These are phyloP conservation scores for Dendrocincla fuliginosa DNA, from an alignment of 2,797 vertebrate genomes.

Conservation along the genomic window DNA sequence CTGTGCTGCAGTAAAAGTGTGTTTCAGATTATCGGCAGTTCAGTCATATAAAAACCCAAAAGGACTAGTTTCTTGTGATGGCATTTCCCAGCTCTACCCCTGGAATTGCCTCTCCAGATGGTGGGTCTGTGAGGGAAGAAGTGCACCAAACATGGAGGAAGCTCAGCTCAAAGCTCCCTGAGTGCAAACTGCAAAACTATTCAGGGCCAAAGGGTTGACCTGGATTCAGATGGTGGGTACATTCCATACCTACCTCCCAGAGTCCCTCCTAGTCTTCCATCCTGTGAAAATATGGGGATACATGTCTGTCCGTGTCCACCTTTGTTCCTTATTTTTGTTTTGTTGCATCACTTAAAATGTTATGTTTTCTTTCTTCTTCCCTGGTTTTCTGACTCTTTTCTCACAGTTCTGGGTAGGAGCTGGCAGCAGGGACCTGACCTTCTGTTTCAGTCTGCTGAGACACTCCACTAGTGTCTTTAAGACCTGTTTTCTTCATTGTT, in stretches of 20 bases:
- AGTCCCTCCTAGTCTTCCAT: not conserved
- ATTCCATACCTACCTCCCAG: not conserved
- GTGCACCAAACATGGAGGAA: not conserved
- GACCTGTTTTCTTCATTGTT: not conserved
- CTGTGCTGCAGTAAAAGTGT: conserved; percentile 35
- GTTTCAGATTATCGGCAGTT: conserved; percentile 37
- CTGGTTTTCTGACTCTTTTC: not conserved
- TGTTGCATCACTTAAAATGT: not conserved
- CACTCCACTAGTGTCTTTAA: not conserved
- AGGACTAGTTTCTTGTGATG: not conserved
- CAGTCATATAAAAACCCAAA: not conserved
- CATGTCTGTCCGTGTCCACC: fast-evolving
- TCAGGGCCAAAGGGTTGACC: not conserved
- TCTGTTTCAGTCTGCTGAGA: not conserved
- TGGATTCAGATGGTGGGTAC: not conserved
- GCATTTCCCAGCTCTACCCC: not conserved
- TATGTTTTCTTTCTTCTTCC: not conserved
- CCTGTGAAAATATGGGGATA: not conserved
- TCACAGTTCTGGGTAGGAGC: not conserved
- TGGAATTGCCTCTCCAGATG: not conserved
- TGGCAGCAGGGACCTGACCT: not conserved
- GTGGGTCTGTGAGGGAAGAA: not conserved
- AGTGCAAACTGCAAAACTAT: not conserved
- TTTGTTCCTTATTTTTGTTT: not conserved
- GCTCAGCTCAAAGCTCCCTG: not conserved